Evolutionary conservation across 1,140 invertebrate genomes (phyloP), one percentile per base, ranked within the genome.

Genomic region (Cephus cinctus): DNA sequence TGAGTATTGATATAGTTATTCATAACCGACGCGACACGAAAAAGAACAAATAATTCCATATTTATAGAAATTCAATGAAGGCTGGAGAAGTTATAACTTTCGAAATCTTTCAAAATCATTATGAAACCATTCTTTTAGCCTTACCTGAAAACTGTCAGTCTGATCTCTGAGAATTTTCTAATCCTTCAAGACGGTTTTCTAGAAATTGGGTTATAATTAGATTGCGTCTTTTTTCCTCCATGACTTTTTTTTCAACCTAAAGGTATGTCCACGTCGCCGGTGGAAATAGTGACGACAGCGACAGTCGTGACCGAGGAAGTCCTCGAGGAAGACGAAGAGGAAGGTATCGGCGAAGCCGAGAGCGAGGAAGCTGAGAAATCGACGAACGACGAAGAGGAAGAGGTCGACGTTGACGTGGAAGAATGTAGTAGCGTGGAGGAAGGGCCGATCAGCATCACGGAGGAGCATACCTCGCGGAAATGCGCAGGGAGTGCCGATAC

Each of bases 341-440:
- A 76, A 75, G 34, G 70, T 67, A 48, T 74, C 61, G 41, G 67
- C 61, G 49, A 66, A 50, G 46, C 58, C n/a, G 75, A 78, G 47
- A 63, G 61, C 39, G 68, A 64, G 9, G 59, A 49, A 0, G 65
- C 64, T 4, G 65, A 67, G 14, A 69, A 67, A 38, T 73, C 69
- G 4, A 41, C 49, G 2, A 68, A 69, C 41, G 65, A 36, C 30
- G 42, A 62, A 9, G 71, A 76, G 25, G 69, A 70, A 47, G 67
- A 74, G 41, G 73, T 70, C 42, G 69, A 71, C 46, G 71, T 81
- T 31, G 79, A 81, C 69, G 79, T 81, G 1, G 80, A 81, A 43
- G 78, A 81, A 56, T 80, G 79, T 58, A 81, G 79, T 51, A 74
- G 74, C 57, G 47, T 74, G 14, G 75, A 76, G 25, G 73, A 77